Evolutionary conservation across 2,797 vertebrate species (phyloP).

Genomic region (Gallirallus australis): DNA sequence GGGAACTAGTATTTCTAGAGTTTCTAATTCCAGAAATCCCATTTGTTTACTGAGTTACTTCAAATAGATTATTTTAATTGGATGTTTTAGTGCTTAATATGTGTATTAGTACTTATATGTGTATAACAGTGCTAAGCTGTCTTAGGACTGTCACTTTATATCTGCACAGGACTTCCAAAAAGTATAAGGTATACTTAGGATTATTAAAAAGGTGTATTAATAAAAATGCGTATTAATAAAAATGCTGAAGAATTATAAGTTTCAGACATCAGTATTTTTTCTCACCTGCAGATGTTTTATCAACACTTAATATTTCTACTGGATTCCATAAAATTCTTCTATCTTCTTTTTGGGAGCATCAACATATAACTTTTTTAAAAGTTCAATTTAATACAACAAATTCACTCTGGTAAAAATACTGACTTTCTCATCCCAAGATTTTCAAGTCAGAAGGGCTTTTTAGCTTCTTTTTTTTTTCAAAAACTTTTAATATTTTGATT

Average conservation of each 20-base stretch:
- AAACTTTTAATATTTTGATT: neutral
- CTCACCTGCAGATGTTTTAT: neutral
- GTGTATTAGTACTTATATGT: neutral
- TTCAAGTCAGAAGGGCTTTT: neutral
- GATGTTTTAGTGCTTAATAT: neutral
- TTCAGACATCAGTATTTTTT: neutral
- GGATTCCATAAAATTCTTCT: neutral
- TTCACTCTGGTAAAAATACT: neutral
- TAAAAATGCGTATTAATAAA: neutral
- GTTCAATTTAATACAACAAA: neutral
- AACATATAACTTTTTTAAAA: neutral
- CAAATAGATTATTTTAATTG: neutral
- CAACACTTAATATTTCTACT: neutral
- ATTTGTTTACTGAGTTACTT: conserved; percentile 37
- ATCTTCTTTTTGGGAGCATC: neutral
- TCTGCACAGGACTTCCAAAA: neutral
- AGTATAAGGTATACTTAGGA: neutral
- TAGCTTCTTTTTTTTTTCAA: neutral
- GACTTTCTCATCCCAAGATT: neutral
- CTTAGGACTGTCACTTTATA: neutral
- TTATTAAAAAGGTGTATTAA: neutral
- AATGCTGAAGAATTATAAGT: neutral
- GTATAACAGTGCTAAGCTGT: neutral
- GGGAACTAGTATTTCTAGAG: neutral
- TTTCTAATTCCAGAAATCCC: neutral